phyloP scores from a whole-genome alignment of 2,113 vertebrate genomes.

The Dicerorhinus sumatrensis region DNA sequence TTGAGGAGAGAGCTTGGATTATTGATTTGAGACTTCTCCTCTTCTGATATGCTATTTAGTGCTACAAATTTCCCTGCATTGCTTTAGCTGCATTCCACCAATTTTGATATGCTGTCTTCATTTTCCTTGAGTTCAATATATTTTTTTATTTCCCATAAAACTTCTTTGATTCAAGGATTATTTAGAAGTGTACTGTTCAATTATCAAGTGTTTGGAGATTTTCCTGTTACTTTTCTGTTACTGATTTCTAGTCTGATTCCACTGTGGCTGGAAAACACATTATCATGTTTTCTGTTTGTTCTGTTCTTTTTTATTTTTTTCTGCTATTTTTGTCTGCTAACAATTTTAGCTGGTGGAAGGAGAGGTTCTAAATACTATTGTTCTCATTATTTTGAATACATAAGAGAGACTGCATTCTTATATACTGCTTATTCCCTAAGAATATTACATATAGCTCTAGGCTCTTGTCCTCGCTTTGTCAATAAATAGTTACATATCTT shows the following conservation, averaged over 20 bases:
- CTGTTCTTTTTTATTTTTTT: background rate
- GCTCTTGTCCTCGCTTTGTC: background rate
- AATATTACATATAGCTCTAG: background rate
- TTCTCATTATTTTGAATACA: background rate
- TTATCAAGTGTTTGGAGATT: background rate
- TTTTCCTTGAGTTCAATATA: background rate
- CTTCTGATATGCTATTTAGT: background rate
- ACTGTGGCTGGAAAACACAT: background rate
- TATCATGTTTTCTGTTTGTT: background rate
- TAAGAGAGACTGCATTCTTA: background rate
- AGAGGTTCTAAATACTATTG: background rate
- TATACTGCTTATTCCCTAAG: background rate
- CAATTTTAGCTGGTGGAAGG: background rate
- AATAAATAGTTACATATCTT: background rate
- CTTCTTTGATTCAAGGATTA: background rate
- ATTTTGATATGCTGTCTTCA: background rate
- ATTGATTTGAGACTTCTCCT: background rate
- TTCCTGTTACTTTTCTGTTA: background rate
- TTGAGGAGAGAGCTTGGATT: background rate
- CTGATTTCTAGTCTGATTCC: background rate
- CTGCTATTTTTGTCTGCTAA: background rate
- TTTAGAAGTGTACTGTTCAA: background rate
- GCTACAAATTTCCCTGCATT: background rate
- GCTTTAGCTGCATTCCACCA: background rate
- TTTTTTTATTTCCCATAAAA: background rate